Conservation (phyloP, 1,140 invertebrate genomes). For the Ceratosolen solmsi region DNA sequence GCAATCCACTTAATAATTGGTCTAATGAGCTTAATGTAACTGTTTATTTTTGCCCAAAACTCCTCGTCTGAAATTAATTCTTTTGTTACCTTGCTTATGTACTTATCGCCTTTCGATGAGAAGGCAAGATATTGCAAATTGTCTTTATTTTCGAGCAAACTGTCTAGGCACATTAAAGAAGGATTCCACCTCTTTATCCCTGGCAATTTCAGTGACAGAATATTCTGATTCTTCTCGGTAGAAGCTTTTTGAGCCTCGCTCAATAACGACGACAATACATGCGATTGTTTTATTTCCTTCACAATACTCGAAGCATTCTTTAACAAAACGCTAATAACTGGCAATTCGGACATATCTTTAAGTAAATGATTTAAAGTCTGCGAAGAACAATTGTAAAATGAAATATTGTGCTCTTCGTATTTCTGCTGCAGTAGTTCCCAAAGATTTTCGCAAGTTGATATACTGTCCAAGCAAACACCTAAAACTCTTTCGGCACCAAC, state of each 20-base stretch:
- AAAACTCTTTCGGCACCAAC: slow-evolving; percentile 58
- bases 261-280: slow-evolving; percentile 49
- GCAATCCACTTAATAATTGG: slow-evolving; percentile 51
- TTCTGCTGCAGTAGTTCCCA: slow-evolving; percentile 54
- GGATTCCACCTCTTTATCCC: slow-evolving; percentile 52
- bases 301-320: slow-evolving; percentile 51
- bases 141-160: slow-evolving; percentile 54
- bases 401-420: slow-evolving; percentile 53
- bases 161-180: slow-evolving; percentile 55
- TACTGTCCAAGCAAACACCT: slow-evolving; percentile 58
- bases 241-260: slow-evolving; percentile 40
- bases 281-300: slow-evolving; percentile 56
- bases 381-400: slow-evolving; percentile 54
- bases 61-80: slow-evolving; percentile 50
- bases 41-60: slow-evolving; percentile 47
- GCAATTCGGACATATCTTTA: slow-evolving; percentile 47
- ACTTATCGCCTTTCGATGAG: slow-evolving; percentile 48
- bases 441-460: slow-evolving; percentile 56
- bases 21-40: slow-evolving; percentile 46
- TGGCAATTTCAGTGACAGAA: slow-evolving; percentile 52
- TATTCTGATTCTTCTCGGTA: slow-evolving; percentile 37
- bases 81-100: slow-evolving; percentile 39
- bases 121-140: slow-evolving; percentile 57
- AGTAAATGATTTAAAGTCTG: slow-evolving; percentile 54
- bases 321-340: slow-evolving; percentile 46